Evolutionary conservation across 2,113 vertebrate genomes (phyloP).

Genomic region (Carlito syrichta): DNA sequence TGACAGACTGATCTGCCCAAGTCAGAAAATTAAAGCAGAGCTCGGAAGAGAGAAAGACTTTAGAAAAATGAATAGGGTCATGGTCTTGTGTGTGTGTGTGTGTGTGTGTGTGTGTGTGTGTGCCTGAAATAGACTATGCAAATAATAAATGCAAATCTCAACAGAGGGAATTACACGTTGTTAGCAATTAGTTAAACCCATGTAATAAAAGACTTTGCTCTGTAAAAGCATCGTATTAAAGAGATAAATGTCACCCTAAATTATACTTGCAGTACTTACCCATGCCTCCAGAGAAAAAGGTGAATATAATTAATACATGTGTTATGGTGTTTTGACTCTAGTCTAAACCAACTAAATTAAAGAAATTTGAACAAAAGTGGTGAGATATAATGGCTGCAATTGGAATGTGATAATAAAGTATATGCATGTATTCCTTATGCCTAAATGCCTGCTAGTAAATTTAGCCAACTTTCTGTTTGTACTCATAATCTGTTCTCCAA

Average conservation of each 20-base stretch:
- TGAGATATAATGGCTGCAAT: not conserved
- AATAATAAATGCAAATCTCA: not conserved
- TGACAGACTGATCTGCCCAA: not conserved
- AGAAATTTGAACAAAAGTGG: constrained; percentile 6
- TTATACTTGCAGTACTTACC: not conserved
- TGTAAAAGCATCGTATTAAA: not conserved
- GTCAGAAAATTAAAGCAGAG: not conserved
- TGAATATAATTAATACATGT: not conserved
- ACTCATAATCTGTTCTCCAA: not conserved
- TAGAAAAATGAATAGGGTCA: not conserved
- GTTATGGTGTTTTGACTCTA: not conserved
- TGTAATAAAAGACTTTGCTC: not conserved
- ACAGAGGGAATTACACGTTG: not conserved
- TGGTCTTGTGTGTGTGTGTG: no score
- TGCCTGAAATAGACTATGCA: not conserved
- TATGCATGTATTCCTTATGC: not conserved
- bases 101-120: no score
- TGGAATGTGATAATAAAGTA: not conserved
- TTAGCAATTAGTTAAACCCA: not conserved
- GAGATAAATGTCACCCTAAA: constrained; percentile 34
- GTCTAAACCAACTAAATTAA: not conserved
- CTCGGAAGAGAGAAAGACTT: not conserved
- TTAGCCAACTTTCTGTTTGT: not conserved
- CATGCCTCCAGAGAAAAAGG: not conserved
- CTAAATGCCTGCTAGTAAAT: not conserved